These are phyloP conservation scores for Enteromius anoplus DNA, from an alignment of 2,797 vertebrate genomes.

Conservation along the genomic window DNA sequence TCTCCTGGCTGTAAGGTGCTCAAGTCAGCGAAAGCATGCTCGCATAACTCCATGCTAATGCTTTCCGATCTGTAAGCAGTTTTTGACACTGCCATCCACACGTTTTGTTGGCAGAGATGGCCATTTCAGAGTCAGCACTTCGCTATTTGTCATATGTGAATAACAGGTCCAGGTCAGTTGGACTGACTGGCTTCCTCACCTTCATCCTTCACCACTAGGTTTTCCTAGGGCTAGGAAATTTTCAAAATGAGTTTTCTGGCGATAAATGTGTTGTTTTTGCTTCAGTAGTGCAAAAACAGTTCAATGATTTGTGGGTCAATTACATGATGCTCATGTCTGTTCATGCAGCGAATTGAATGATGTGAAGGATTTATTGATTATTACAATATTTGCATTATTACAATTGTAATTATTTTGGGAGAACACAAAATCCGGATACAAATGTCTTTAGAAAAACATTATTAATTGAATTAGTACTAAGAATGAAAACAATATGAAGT, in stretches of 20 bases:
- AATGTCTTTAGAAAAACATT: no score
- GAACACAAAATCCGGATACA: neutral
- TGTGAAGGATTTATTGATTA: neutral
- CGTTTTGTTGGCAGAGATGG: conserved; percentile 15
- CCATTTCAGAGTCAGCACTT: conserved; percentile 33
- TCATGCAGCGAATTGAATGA: neutral
- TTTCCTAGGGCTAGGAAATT: neutral
- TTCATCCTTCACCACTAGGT: neutral
- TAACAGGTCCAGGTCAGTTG: conserved; percentile 11
- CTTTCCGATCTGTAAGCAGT: conserved; percentile 40
- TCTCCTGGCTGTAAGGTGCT: conserved; percentile 38
- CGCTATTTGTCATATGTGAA: conserved; percentile 6
- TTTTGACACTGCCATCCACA: conserved; percentile 35
- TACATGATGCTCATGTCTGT: neutral
- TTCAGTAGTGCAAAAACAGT: neutral
- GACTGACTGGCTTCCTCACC: conserved; percentile 5
- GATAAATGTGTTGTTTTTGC: neutral
- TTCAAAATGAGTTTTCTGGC: neutral
- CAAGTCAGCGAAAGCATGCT: conserved; percentile 48
- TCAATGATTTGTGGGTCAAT: neutral
- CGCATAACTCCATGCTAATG: conserved; percentile 44
- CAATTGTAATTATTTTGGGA: neutral
- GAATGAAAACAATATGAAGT: neutral
- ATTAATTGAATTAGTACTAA: neutral
- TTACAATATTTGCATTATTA: neutral